Evolutionary conservation across 2,113 vertebrate genomes (phyloP), one percentile per base, ranked within the genome.

Genomic region (Promerops cafer): DNA sequence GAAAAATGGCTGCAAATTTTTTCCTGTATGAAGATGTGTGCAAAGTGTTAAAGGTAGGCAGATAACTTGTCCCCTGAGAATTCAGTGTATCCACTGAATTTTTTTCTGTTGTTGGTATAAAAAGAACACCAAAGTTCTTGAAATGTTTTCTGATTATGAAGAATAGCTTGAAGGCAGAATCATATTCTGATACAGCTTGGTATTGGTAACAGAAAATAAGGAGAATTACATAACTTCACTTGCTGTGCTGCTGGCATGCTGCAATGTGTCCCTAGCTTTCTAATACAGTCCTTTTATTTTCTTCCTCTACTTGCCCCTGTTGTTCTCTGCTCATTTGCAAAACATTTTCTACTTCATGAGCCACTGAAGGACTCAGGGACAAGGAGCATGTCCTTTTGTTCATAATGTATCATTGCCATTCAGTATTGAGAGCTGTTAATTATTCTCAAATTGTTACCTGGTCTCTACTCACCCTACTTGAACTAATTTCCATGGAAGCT

Each of bases 101-200:
- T 83, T 75, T 0, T 1, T 28, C 4, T 0, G 1, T 70, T 2
- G 2, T 12, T 75, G 28, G 6, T 33, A n/a, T 52, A 39, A 71
- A 13, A 23, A 11, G 39, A 56, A 6, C 19, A 50, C 22, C 24
- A 31, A 28, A 69, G 22, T 28, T 81, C 27, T 87, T 78, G 35
- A 79, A 63, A 75, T 9, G 1, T 50, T 75, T 64, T 71, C 35
- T 52, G 6, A 35, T 89, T 66, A 66, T 35, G 39, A 82, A 82
- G 37, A 78, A 33, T 20, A 83, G 10, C 28, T 96, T 72, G 30
- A 37, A 95, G 30, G 14, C 39, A 60, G 69, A 91, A 91, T 87
- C 13, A 7, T 93, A 16, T 87, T 89, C 69, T 64, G 53, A 53
- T 7, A 49, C 40, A 76, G 49, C 7, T 15, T 31, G 16, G 5